Evolutionary conservation across 2,888 invertebrate species (phyloP).

Genomic region (Drosophila anomelani): DNA sequence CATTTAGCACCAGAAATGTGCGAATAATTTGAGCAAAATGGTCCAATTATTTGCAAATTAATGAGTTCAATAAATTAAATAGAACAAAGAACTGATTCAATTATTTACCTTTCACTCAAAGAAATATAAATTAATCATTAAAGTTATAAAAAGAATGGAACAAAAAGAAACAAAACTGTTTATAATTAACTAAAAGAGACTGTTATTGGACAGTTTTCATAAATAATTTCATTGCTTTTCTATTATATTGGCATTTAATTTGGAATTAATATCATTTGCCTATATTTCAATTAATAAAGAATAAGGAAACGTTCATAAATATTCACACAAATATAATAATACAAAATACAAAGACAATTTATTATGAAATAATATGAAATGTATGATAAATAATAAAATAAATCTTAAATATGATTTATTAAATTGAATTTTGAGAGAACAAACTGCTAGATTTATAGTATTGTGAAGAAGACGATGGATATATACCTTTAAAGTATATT

Average conservation of each 20-base stretch:
- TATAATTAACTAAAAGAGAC: neutral
- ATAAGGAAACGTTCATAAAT: neutral
- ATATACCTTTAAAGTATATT: neutral
- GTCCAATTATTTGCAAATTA: constrained; percentile 3
- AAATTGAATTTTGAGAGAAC: neutral
- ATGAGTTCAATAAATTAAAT: neutral
- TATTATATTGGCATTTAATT: neutral
- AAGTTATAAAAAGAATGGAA: neutral
- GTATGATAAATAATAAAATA: neutral
- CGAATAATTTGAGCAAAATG: constrained; percentile 15
- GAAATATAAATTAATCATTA: constrained; percentile 2
- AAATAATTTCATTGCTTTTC: neutral
- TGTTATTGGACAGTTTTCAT: too few species aligned
- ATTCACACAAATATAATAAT: neutral
- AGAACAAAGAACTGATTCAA: neutral
- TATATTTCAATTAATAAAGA: neutral
- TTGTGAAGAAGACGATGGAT: neutral
- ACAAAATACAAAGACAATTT: neutral
- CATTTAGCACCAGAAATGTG: neutral
- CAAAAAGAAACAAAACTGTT: neutral
- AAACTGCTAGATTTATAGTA: neutral
- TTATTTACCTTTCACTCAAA: constrained; percentile 10
- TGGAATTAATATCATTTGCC: neutral
- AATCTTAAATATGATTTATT: too few species aligned
- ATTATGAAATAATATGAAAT: neutral